A percentile compares a stretch with the other conserved stretches of the same genome.
Conservation (phyloP, 2,113 vertebrate genomes). For the Grus americana region DNA sequence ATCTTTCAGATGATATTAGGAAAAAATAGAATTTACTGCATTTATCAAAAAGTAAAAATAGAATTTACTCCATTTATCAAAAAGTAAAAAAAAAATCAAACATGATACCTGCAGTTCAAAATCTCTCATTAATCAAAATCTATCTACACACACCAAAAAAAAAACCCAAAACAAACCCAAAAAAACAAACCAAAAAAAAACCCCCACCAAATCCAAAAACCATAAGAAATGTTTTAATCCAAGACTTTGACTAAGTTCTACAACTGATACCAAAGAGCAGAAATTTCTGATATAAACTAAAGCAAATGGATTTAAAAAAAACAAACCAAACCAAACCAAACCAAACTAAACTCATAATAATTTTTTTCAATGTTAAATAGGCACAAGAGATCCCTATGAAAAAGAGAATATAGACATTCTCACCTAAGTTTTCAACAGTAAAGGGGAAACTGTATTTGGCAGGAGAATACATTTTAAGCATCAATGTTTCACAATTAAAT, state of each 20-base stretch:
- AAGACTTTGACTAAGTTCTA: neutral
- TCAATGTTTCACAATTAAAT: neutral
- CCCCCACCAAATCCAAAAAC: too few relatives aligned
- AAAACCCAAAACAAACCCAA: too few relatives aligned
- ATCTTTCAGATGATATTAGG: neutral
- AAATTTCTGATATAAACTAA: neutral
- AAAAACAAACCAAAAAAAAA: too few relatives aligned
- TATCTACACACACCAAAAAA: neutral
- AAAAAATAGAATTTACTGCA: neutral
- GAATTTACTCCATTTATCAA: neutral
- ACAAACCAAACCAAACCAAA: neutral
- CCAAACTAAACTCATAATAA: neutral
- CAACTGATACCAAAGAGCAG: neutral
- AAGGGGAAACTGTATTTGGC: neutral
- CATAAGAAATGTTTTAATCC: neutral
- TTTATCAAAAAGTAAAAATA: neutral
- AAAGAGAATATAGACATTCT: neutral
- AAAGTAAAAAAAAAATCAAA: neutral
- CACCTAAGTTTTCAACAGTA: neutral
- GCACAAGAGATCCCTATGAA: neutral
- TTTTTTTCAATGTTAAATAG: neutral
- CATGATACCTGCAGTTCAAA: neutral
- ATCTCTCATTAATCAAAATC: neutral
- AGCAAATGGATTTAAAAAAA: neutral
- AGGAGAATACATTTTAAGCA: neutral